These are phyloP conservation scores for Vidua chalybeata DNA, from an alignment of 2,113 vertebrate species.

Conservation along the genomic window DNA sequence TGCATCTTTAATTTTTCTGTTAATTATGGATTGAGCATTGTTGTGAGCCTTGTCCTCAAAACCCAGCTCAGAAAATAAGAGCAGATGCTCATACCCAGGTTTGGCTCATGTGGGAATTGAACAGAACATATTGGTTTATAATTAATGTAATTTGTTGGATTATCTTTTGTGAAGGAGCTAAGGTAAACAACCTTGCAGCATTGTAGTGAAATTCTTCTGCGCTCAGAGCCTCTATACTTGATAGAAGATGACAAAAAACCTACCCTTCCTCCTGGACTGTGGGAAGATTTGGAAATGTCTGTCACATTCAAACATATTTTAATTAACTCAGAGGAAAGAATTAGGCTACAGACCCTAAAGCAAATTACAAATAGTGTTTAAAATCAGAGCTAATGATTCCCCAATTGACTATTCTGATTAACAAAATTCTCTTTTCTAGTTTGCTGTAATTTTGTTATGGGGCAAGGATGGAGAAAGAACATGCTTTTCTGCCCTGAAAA, in stretches of 20 bases:
- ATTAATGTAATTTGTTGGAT: slow-evolving; percentile 99
- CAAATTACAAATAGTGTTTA: slow-evolving; percentile 70
- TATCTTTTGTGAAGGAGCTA: slow-evolving; percentile 92
- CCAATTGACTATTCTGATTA: slow-evolving; percentile 70
- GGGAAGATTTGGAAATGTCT: slow-evolving; percentile 69
- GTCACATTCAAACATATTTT: slow-evolving; percentile 72
- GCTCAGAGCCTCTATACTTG: slow-evolving; percentile 55
- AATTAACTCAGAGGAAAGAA: slow-evolving; percentile 78
- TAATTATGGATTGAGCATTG: slow-evolving; percentile 88
- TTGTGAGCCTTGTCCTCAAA: slow-evolving; percentile 86
- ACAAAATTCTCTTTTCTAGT: slow-evolving; percentile 55
- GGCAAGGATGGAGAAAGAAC: slow-evolving; percentile 19
- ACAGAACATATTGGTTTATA: slow-evolving; percentile 98
- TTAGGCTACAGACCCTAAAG: slow-evolving; percentile 73
- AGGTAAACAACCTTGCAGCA: slow-evolving; percentile 84
- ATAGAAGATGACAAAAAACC: slow-evolving; percentile 13
- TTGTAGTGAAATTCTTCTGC: slow-evolving; percentile 73
- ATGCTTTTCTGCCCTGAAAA: slow-evolving; percentile 10
- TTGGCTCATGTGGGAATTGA: slow-evolving; percentile 88
- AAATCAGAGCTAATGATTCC: slow-evolving; percentile 64
- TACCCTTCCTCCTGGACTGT: slow-evolving; percentile 56
- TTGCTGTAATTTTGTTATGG: slow-evolving; percentile 48
- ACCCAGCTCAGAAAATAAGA: slow-evolving; percentile 85
- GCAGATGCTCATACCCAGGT: slow-evolving; percentile 94
- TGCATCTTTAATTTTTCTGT: slow-evolving; percentile 87